These are phyloP conservation scores for Phyllopteryx taeniolatus DNA, from an alignment of 2,113 vertebrate genomes.

Conservation along the genomic window DNA sequence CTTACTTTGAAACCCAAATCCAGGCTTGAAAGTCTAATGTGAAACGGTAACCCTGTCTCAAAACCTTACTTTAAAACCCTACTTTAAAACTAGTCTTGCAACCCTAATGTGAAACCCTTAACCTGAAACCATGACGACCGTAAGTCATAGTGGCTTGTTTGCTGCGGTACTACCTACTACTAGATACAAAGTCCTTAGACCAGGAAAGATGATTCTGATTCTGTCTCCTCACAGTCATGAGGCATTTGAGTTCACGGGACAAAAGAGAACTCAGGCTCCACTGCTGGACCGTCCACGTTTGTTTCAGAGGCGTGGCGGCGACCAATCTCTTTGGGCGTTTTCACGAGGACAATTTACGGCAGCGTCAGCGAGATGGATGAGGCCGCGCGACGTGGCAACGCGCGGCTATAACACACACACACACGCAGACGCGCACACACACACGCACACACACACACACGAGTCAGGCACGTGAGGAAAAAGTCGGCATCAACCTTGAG, in stretches of 20 bases:
- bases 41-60: neutral
- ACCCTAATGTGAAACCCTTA: too few relatives aligned
- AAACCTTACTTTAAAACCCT: neutral
- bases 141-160: too few relatives aligned
- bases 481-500: slow-evolving; percentile 4
- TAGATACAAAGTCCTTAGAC: too few relatives aligned
- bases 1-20: too few relatives aligned
- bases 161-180: too few relatives aligned
- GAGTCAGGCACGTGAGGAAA: neutral
- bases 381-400: neutral
- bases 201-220: too few relatives aligned
- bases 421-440: neutral
- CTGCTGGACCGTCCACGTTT: neutral
- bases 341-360: slow-evolving; percentile 1
- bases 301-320: neutral
- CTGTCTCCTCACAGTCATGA: too few relatives aligned
- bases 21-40: too few relatives aligned
- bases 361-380: slow-evolving; percentile 2
- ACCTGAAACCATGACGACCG: too few relatives aligned
- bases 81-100: neutral
- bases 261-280: neutral
- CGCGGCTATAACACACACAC: neutral
- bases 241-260: neutral
- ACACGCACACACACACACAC: neutral
- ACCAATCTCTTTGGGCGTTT: neutral